Percentiles rank a stretch among this genome's conserved stretches.
These are phyloP conservation scores for Delichon dasypus DNA, from an alignment of 2,797 vertebrate genomes.

Conservation along the genomic window DNA sequence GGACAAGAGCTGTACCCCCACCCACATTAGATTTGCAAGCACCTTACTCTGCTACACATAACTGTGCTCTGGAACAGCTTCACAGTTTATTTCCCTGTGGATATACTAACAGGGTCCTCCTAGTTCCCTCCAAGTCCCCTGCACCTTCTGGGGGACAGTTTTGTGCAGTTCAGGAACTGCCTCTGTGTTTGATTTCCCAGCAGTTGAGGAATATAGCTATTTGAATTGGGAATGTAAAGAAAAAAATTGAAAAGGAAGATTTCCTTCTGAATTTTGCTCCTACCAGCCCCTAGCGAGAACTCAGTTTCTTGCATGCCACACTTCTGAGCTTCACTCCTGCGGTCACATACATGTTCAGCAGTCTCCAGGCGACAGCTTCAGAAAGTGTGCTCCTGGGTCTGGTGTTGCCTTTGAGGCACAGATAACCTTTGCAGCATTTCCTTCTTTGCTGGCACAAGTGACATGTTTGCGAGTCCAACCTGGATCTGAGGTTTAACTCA, in stretches of 20 bases:
- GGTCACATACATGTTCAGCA: background rate
- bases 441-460: background rate
- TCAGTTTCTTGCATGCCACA: background rate
- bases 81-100: background rate
- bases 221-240: background rate
- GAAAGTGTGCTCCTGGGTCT: background rate
- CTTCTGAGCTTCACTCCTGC: background rate
- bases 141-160: background rate
- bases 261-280: background rate
- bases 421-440: background rate
- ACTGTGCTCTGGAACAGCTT: background rate
- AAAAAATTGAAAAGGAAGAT: background rate
- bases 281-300: background rate
- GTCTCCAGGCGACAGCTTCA: background rate
- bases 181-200: background rate
- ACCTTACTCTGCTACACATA: background rate
- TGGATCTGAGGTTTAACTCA: background rate
- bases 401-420: constrained; percentile 4
- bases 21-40: background rate
- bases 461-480: background rate
- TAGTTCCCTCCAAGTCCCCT: background rate
- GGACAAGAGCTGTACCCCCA: background rate
- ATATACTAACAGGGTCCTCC: background rate
- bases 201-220: background rate
- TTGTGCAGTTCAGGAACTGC: background rate